These are phyloP conservation scores for Anoura caudifer DNA, from an alignment of 2,113 vertebrate genomes.

Conservation along the genomic window DNA sequence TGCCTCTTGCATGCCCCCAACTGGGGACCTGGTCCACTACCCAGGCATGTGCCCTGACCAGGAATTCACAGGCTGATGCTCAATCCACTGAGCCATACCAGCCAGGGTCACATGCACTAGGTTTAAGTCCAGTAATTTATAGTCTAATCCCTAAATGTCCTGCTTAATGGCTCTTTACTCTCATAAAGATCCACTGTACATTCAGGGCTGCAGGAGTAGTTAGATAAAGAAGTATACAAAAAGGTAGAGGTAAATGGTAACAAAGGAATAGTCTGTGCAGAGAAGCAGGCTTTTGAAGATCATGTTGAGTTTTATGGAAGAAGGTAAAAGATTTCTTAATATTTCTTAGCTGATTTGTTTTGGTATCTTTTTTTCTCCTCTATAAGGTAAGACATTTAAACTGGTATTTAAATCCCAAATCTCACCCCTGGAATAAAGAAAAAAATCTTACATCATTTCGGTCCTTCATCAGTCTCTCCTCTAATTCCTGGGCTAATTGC, in stretches of 20 bases:
- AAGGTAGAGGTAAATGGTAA: neutral
- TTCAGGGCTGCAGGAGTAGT: neutral
- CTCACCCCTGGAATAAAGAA: slow-evolving; percentile 36
- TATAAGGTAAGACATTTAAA: neutral
- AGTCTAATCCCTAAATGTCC: neutral
- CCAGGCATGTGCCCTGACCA: neutral
- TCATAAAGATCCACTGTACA: neutral
- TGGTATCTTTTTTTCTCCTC: slow-evolving; percentile 11
- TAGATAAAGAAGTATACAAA: neutral
- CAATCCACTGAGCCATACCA: neutral
- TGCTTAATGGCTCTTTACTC: neutral
- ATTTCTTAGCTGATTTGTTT: neutral
- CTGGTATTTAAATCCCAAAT: slow-evolving; percentile 32
- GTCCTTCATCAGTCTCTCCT: slow-evolving; percentile 94
- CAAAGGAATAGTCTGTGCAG: neutral
- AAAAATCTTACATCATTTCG: slow-evolving; percentile 86
- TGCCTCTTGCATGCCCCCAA: too few relatives aligned
- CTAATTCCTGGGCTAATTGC: slow-evolving; percentile 93
- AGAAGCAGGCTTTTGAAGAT: slow-evolving; percentile 7
- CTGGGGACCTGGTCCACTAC: too few relatives aligned
- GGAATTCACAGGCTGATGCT: neutral
- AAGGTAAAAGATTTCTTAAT: slow-evolving; percentile 15
- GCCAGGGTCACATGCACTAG: neutral
- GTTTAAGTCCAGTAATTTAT: neutral
- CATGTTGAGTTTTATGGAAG: neutral